Base-by-base conservation (phyloP, 2,113 vertebrate species). In the Macquaria ambigua region DNA sequence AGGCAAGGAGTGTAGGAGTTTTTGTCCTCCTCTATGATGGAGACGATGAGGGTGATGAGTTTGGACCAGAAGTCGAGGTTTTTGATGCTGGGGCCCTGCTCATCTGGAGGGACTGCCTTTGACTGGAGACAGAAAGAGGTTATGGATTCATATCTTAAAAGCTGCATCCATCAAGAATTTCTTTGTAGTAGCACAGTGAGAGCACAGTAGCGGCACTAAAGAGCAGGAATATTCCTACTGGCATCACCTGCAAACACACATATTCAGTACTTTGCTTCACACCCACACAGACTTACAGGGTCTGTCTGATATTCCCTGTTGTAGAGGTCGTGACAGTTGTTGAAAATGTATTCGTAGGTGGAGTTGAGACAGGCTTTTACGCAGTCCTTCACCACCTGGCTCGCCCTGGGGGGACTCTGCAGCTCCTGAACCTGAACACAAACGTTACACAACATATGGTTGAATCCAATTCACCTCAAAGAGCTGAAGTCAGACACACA, bases 41-140 rank as follows among this genome's bases (percentile, higher is more conserved):
- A 99, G 79, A 99, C 98, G 0, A 99, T 99, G 78, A 99, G 96
- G 9, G 98, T 99, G 90, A 99, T 99, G 63, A 99, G 97, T 93
- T 99, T 99, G 81, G 98, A 99, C 98, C 98, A 99, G 94, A 99
- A 99, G 94, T 99, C 98, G 39, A 99, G 94, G 95, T 99, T 99
- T 94, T 97, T 99, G 93, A 97, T 95, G 94, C 97, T 99, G 84
- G 98, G 98, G 0, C 98, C 98, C 91, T 99, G 98, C 52, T 99
- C 98, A 59, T 99, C 98, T 0, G 98, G 97, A 31, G 97, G 97
- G 2, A 98, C 96, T 2, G 97, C 97, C 95, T 99, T 99, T 43
- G 93, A 96, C 98, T 99, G 93, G 5, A 85, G 41, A 85, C 12
- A 81, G 23, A 52, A 61, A 77, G 6, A 67, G 15, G 15, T 70